Evolutionary conservation across 2,113 vertebrate species (phyloP).

Genomic region (Syngnathus floridae): DNA sequence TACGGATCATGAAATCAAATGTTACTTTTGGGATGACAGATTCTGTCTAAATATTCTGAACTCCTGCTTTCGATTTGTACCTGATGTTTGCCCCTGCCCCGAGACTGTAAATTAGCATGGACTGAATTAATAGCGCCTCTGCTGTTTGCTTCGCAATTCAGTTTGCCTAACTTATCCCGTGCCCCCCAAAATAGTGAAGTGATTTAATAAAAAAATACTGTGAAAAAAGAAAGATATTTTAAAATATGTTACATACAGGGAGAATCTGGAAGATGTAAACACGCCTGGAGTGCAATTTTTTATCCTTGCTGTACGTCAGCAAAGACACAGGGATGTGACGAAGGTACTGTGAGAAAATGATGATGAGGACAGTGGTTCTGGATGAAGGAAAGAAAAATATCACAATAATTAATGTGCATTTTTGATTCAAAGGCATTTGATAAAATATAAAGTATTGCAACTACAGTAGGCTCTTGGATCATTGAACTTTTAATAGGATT

Average conservation of each 20-base stretch:
- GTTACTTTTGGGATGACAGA: background rate
- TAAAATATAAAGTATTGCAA: background rate
- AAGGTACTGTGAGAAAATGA: conserved; percentile 94
- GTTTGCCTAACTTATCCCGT: background rate
- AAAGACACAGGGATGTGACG: conserved; percentile 77
- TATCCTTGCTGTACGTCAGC: conserved; percentile 72
- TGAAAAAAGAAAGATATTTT: background rate
- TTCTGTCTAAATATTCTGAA: background rate
- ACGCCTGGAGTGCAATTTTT: conserved; percentile 70
- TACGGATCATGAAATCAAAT: background rate
- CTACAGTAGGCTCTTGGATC: conserved; percentile 7
- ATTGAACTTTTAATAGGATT: conserved; percentile 16
- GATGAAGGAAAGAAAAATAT: conserved; percentile 8
- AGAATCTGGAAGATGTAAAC: conserved; percentile 89
- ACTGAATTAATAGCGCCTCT: too few species aligned
- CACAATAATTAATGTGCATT: background rate
- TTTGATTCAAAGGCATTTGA: background rate
- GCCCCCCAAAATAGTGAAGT: background rate
- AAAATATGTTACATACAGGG: conserved; percentile 72
- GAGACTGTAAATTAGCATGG: too few species aligned
- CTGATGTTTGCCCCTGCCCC: background rate
- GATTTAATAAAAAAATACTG: background rate
- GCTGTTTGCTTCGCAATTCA: too few species aligned
- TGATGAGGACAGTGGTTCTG: conserved; percentile 85
- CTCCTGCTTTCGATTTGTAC: background rate